Evolutionary conservation across 2,888 invertebrate species (phyloP).

Genomic region (Camptogramma bilineatum): DNA sequence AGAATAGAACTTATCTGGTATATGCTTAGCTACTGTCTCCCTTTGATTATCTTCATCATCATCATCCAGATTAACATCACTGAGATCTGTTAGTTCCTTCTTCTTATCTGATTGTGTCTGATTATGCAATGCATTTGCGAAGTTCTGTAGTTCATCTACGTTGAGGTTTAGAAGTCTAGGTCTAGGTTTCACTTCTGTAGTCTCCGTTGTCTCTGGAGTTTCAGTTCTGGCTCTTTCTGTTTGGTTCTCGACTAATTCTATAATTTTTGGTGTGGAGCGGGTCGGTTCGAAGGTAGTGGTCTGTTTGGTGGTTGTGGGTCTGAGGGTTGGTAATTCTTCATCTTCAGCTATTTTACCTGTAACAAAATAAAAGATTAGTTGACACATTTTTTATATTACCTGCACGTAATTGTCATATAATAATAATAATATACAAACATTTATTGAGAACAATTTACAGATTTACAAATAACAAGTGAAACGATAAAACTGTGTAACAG

Average conservation of each 20-base stretch:
- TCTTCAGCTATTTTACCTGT: conserved; percentile 75
- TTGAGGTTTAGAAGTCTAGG: conserved; percentile 71
- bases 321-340: conserved; percentile 56
- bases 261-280: conserved; percentile 46
- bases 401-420: too few relatives aligned
- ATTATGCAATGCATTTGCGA: conserved; percentile 75
- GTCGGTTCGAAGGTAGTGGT: conserved; percentile 39
- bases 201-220: conserved; percentile 44
- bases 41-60: conserved; percentile 81
- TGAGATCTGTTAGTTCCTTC: conserved; percentile 85
- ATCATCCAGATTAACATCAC: conserved; percentile 91
- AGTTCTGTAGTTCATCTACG: conserved; percentile 76
- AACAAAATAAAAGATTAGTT: neutral
- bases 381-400: too few relatives aligned
- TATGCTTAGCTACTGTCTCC: conserved; percentile 55
- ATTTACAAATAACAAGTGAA: too few relatives aligned
- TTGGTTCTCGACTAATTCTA: conserved; percentile 48
- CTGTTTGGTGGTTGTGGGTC: conserved; percentile 36
- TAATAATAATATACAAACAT: too few relatives aligned
- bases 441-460: too few relatives aligned
- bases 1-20: conserved; percentile 74
- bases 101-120: conserved; percentile 61
- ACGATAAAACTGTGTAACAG: too few relatives aligned
- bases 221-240: conserved; percentile 50
- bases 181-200: conserved; percentile 61